phyloP scores from a whole-genome alignment of 2,113 vertebrate species.

The Acanthisitta chloris region DNA sequence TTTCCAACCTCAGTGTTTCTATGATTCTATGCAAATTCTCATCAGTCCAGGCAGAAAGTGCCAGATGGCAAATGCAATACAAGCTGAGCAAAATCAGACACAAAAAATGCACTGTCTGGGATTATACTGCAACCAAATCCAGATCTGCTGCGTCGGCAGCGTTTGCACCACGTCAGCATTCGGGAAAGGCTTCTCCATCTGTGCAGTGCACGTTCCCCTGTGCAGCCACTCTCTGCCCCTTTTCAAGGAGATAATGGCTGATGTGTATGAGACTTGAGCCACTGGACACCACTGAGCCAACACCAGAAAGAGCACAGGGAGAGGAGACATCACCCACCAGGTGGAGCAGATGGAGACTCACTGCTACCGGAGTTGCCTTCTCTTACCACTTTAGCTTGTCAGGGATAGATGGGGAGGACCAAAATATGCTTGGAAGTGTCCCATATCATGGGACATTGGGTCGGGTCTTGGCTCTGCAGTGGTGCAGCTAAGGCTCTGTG shows the following conservation, averaged over 20 bases:
- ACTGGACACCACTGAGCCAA: neutral
- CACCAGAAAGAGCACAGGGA: neutral
- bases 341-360: neutral
- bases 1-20: neutral
- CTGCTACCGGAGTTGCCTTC: neutral
- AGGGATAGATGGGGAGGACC: neutral
- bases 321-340: neutral
- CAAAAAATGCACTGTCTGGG: neutral
- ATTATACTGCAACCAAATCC: conserved; percentile 36
- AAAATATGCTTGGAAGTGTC: neutral
- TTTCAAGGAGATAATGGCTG: neutral
- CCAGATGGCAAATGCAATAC: conserved; percentile 13
- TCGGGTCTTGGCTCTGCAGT: neutral
- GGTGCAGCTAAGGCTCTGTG: neutral
- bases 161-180: neutral
- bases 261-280: neutral
- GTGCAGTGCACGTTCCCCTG: neutral
- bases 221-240: neutral
- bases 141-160: conserved; percentile 33
- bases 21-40: neutral
- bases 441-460: neutral
- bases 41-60: neutral
- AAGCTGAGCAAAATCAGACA: neutral
- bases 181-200: neutral
- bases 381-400: neutral